Evolutionary conservation across 1,140 invertebrate genomes (phyloP), one percentile per base, ranked within the genome.

Genomic region (Diuraphis noxia): DNA sequence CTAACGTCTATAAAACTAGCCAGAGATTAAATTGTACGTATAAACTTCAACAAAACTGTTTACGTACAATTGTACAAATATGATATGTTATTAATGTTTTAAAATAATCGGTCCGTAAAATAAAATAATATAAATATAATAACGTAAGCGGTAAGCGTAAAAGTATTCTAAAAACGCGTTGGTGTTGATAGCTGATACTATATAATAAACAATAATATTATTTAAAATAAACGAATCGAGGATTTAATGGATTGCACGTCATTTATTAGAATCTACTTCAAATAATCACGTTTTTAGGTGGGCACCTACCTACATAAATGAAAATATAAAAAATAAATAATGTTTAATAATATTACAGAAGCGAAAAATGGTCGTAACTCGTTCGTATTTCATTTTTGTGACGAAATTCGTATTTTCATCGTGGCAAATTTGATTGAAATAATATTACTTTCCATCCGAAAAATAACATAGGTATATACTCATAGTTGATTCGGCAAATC

Each of bases 351-450:
- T 79, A 79, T 36, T 36, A 36, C 23, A 79, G 34, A 79, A 21
- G 19, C 7, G 21, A 36, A 79, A 7, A 21, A 79, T 79, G 34
- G 36, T 79, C 56, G 38, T 17, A 36, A 38, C 21, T 19, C 81
- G 38, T 41, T 19, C 81, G 38, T 41, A 41, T 82, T 41, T 82
- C n/a, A 10, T 19, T 86, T 38, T 86, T 30, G 84, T 49, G 84
- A 52, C 84, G 43, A 89, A 89, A 89, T 79, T 19, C 46, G 21
- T 46, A 46, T 49, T 46, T 89, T 79, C 10, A 7, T 25, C 0
- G 25, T 79, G 40, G 63, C 34, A 89, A 89, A 89, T 89, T 89
- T 89, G 88, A 89, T 89, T 89, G 88, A 89, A 89, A 77, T 63
- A 88, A 56, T 79, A 89, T 79, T 89, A 89, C 88, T 89, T 89